Percentiles rank a stretch among this genome's conserved stretches.
Evolutionary conservation across 2,797 vertebrate species (phyloP).

Genomic region (Gastrophryne carolinensis): DNA sequence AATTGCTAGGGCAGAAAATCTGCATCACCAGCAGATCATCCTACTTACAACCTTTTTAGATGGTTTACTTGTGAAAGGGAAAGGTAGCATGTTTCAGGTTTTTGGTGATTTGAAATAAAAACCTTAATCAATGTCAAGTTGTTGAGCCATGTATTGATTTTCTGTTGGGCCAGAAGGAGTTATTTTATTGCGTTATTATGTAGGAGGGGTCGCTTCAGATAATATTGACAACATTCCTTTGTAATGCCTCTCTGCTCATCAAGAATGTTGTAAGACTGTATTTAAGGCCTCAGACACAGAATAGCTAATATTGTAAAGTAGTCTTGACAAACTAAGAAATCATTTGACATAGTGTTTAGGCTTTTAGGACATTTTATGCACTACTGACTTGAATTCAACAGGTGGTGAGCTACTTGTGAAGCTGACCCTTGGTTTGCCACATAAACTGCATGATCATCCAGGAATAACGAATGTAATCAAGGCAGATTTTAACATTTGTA

Average conservation of each 20-base stretch:
- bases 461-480: no score
- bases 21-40: not conserved
- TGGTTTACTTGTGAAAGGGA: not conserved
- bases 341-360: no score
- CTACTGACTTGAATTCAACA: no score
- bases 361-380: no score
- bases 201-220: slow-evolving; percentile 19
- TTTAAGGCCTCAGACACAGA: no score
- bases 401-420: no score
- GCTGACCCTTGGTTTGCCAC: no score
- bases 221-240: slow-evolving; percentile 7
- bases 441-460: no score
- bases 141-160: slow-evolving; percentile 25
- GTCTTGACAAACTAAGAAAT: no score
- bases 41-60: not conserved
- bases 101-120: slow-evolving; percentile 27
- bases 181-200: slow-evolving; percentile 20
- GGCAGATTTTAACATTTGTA: no score
- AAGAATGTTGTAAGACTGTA: not conserved
- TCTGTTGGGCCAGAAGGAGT: slow-evolving; percentile 1
- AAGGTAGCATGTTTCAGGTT: slow-evolving; percentile 24
- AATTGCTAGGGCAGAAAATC: not conserved
- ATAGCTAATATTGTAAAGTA: no score
- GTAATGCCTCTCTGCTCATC: not conserved
- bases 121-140: slow-evolving; percentile 39